Conservation (phyloP, 2,888 invertebrate genomes). For the Stenotaenia linearis region DNA sequence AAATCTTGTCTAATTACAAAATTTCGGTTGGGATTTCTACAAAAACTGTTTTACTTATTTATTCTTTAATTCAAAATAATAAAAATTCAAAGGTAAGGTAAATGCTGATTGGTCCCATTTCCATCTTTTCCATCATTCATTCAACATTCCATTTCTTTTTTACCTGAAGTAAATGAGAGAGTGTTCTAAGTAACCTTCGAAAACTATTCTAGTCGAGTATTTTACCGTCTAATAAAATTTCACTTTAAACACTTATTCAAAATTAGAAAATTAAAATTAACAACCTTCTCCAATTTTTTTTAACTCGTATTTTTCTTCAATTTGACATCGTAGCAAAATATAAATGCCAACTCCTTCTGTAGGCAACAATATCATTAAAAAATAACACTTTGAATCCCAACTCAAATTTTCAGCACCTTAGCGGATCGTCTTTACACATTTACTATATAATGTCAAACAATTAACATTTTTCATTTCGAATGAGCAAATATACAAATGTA, state of each 20-base stretch:
- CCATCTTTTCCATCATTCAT: neutral
- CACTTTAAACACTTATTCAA: neutral
- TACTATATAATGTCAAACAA: neutral
- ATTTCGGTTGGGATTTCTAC: neutral
- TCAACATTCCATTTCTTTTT: neutral
- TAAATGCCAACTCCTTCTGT: neutral
- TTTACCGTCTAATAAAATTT: neutral
- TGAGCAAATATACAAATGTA: neutral
- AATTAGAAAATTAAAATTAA: neutral
- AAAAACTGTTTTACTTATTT: neutral
- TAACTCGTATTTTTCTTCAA: no score
- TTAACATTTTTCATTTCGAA: neutral
- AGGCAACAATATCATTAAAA: neutral
- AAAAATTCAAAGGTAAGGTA: neutral
- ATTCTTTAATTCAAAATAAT: neutral
- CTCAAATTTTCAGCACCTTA: neutral
- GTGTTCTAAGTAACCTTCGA: neutral
- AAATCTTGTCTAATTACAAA: neutral
- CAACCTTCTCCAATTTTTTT: neutral
- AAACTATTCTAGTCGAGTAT: neutral
- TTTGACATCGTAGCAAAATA: neutral
- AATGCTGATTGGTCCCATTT: neutral
- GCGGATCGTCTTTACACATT: neutral
- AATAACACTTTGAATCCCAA: neutral
- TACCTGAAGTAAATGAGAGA: neutral